Evolutionary conservation across 2,888 invertebrate species (phyloP), one percentile per base, ranked within the genome.

Genomic region (Antheraea yamamai): DNA sequence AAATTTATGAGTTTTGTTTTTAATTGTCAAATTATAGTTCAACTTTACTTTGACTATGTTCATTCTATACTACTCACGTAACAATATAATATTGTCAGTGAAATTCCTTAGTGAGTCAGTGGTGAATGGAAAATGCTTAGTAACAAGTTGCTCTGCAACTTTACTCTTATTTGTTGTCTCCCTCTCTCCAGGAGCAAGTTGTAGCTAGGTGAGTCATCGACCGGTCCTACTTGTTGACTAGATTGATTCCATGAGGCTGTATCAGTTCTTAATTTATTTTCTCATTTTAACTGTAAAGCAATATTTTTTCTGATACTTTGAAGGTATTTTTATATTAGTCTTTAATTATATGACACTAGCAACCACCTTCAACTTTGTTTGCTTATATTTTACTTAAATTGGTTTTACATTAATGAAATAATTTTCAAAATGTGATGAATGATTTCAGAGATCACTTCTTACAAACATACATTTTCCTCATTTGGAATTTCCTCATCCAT

Each of bases 191-290:
- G 39, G 39, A 39, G 20, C 12, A 7, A 39, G 39, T 70, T 70
- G 70, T 70, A 76, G 79, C 73, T 76, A 73, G 79, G 74, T 87
- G 84, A 86, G 80, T 87, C 87, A 87, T 79, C 73, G 81, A 86
- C 86, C 79, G 79, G 86, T 84, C 85, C 79, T 73, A 70, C 70
- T 7, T 39, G 70, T 70, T 39, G 68, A 20, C 10, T 39, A 30
- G n/a, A 39, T 70, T 26, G n/a, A 39, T 70, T 39, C 39, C 14
- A 39, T 14, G 8, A 70, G 30, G 26, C 64, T 70, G 16, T 81
- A 83, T 68, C 4, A 4, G 4, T 39, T 39, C 47, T 16, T 39
- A 47, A 30, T 8, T 70, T 70, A 12, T 61, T 61, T 61, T 61
- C n/a, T 23, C 61, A 23, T 61, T 3, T 61, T 23, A 58, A 58